Evolutionary conservation across 2,797 vertebrate species (phyloP).

Genomic region (Sebastes iracundus): DNA sequence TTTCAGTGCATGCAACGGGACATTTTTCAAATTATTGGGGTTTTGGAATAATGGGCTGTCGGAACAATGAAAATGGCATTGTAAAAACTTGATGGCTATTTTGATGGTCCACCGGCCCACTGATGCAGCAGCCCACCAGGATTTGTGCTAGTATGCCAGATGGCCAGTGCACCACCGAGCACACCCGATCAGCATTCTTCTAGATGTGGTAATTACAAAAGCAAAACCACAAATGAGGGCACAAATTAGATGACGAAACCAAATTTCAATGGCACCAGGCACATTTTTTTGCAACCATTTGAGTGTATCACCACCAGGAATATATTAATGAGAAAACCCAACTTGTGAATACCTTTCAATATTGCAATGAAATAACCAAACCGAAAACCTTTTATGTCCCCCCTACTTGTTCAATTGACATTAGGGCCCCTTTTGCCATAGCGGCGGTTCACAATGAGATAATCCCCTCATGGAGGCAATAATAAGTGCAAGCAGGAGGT

Average conservation of each 20-base stretch:
- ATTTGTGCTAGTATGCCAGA: background rate
- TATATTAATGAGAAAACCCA: conserved; percentile 22
- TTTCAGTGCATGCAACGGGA: too few relatives aligned
- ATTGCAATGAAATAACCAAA: conserved; percentile 9
- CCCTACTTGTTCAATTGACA: conserved; percentile 30
- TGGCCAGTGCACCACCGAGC: background rate
- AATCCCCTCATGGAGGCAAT: conserved; percentile 44
- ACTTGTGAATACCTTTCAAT: background rate
- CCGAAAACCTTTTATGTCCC: conserved; percentile 16
- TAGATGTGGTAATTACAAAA: conserved; percentile 24
- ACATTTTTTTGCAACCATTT: conserved; percentile 1
- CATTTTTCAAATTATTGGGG: too few relatives aligned
- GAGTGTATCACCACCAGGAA: background rate
- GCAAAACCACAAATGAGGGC: background rate
- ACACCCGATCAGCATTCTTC: background rate
- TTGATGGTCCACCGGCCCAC: background rate
- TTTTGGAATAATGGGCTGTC: too few relatives aligned
- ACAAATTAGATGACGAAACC: conserved; percentile 1
- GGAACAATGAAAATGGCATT: too few relatives aligned
- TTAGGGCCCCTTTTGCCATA: conserved; percentile 26
- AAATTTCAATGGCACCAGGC: background rate
- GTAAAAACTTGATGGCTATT: background rate
- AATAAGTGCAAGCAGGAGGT: conserved; percentile 53
- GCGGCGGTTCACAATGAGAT: conserved; percentile 40
- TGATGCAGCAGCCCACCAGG: background rate